These are phyloP conservation scores for Hypothenemus hampei DNA, from an alignment of 1,140 invertebrate genomes.

Conservation along the genomic window DNA sequence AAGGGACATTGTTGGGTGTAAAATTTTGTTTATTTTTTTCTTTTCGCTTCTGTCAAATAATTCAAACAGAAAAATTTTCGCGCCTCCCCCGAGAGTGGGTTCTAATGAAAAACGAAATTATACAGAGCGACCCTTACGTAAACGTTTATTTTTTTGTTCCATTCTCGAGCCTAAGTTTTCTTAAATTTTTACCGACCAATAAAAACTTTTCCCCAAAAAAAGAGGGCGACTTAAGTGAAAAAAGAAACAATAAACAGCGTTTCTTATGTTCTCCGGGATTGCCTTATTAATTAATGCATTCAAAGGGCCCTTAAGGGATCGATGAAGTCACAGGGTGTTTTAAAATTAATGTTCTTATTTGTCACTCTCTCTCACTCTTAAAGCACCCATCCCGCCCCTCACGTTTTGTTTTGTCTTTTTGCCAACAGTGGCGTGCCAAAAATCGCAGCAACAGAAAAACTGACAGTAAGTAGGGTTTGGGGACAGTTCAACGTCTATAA, in stretches of 20 bases:
- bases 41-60: not conserved
- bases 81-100: not conserved
- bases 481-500: not conserved
- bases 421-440: slow-evolving; percentile 10
- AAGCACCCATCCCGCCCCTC: no score
- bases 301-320: slow-evolving; percentile 30
- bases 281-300: slow-evolving; percentile 32
- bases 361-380: slow-evolving; percentile 22
- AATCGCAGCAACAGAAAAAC: not conserved
- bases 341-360: slow-evolving; percentile 31
- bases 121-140: not conserved
- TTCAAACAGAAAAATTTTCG: not conserved
- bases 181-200: slow-evolving; percentile 21
- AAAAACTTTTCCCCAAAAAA: slow-evolving; percentile 8
- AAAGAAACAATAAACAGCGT: slow-evolving; percentile 31
- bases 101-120: not conserved
- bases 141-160: not conserved
- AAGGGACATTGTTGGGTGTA: slow-evolving; percentile 2
- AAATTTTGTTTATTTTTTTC: not conserved
- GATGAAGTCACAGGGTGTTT: slow-evolving; percentile 29
- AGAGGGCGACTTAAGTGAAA: slow-evolving; percentile 28
- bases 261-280: slow-evolving; percentile 25
- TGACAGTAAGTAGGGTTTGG: not conserved
- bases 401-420: slow-evolving; percentile 17
- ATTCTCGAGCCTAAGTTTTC: not conserved